A percentile compares a stretch with the other conserved stretches of the same genome.
Evolutionary conservation across 2,797 vertebrate species (phyloP).

Genomic region (Sebastes dallii): DNA sequence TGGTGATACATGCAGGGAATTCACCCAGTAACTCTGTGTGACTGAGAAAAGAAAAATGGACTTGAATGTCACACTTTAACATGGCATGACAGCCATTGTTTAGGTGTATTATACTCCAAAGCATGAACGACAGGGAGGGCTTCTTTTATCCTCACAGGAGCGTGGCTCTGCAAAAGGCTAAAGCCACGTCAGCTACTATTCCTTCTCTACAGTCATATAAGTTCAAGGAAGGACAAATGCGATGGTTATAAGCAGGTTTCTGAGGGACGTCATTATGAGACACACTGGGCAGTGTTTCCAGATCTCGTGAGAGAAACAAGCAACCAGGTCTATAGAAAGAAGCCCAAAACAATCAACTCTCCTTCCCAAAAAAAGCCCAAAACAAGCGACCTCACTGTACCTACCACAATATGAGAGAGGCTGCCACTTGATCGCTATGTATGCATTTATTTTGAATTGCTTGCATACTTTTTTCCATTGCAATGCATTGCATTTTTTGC

Average conservation of each 20-base stretch:
- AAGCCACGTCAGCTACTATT: not conserved
- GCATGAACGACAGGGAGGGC: not conserved
- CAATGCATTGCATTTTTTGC: too few species aligned
- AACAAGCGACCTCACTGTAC: not conserved
- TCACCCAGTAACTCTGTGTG: not conserved
- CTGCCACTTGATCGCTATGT: not conserved
- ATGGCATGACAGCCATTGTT: constrained; percentile 19
- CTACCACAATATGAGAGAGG: not conserved
- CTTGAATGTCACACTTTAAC: constrained; percentile 45
- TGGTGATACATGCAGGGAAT: constrained; percentile 4
- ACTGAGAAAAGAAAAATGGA: constrained; percentile 14
- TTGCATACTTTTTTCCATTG: too few species aligned
- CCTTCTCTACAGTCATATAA: not conserved
- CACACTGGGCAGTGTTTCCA: not conserved
- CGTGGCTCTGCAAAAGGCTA: not conserved
- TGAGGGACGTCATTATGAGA: not conserved
- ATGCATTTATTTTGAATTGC: not conserved
- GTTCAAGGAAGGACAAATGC: not conserved
- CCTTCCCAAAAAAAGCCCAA: not conserved
- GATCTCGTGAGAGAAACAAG: not conserved
- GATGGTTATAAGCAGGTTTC: not conserved
- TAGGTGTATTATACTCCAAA: not conserved
- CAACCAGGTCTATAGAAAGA: not conserved
- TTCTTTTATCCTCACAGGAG: not conserved
- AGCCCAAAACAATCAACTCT: not conserved